phyloP scores from a whole-genome alignment of 2,797 vertebrate species.

The Anguilla anguilla region DNA sequence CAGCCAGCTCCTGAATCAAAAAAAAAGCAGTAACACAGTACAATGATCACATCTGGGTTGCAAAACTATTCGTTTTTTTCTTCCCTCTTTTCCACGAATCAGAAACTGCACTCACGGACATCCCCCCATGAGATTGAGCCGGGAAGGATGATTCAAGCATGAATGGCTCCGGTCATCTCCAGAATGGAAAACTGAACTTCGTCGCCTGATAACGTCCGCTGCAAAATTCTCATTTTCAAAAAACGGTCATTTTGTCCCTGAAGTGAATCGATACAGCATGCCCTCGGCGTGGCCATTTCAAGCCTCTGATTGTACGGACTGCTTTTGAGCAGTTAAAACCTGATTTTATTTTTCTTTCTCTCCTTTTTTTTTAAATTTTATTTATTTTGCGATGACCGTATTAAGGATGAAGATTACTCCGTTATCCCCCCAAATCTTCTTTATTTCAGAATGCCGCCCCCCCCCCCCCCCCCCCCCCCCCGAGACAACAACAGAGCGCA shows the following conservation, averaged over 20 bases:
- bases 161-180: background rate
- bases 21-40: no score
- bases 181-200: background rate
- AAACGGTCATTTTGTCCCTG: background rate
- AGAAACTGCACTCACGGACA: background rate
- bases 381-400: background rate
- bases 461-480: no score
- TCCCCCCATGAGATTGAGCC: background rate
- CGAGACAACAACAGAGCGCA: background rate
- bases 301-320: background rate
- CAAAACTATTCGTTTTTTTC: background rate
- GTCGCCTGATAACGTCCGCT: background rate
- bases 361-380: background rate
- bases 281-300: background rate
- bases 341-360: background rate
- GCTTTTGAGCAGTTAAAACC: constrained; percentile 2
- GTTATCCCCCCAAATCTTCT: constrained; percentile 15
- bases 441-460: background rate
- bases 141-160: background rate
- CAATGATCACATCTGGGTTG: background rate
- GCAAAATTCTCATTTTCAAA: background rate
- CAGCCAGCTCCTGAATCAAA: background rate
- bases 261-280: background rate
- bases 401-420: background rate
- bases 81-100: background rate